These are phyloP conservation scores for Tenthredo amoena DNA, from an alignment of 2,888 invertebrate species.

Conservation along the genomic window DNA sequence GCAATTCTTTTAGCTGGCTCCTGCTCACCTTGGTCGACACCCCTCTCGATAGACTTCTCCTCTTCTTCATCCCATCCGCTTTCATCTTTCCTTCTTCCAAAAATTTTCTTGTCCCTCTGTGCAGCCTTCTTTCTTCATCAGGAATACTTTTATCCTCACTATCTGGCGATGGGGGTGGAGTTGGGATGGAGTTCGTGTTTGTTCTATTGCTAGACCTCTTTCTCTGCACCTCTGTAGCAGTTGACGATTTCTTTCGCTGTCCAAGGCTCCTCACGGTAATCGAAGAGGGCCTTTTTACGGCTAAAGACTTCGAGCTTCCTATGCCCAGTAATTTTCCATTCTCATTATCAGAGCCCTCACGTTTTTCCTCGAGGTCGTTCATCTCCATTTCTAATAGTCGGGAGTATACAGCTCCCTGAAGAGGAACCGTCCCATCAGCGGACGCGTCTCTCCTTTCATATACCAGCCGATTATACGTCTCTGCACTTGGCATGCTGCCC, in stretches of 20 bases:
- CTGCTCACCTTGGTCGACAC: neutral
- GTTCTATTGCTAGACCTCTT: neutral
- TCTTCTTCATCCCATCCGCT: neutral
- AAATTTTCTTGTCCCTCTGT: neutral
- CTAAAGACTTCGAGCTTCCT: neutral
- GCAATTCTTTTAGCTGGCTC: neutral
- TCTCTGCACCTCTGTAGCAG: neutral
- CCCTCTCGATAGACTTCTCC: neutral
- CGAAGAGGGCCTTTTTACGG: neutral
- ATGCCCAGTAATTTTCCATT: neutral
- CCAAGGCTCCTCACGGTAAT: neutral
- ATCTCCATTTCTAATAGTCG: neutral
- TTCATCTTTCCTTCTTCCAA: neutral
- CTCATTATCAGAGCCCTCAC: neutral
- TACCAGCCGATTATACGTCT: neutral
- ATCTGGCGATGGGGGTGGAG: conserved; percentile 11
- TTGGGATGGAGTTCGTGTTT: neutral
- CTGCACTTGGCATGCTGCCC: conserved; percentile 36
- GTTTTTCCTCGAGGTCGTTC: neutral
- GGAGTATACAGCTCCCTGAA: neutral
- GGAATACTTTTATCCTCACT: neutral
- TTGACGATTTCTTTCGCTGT: neutral
- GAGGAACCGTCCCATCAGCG: neutral
- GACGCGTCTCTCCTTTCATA: neutral
- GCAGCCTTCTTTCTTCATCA: neutral